Conservation (phyloP, 2,888 invertebrate species). For the Pollenia labialis region DNA sequence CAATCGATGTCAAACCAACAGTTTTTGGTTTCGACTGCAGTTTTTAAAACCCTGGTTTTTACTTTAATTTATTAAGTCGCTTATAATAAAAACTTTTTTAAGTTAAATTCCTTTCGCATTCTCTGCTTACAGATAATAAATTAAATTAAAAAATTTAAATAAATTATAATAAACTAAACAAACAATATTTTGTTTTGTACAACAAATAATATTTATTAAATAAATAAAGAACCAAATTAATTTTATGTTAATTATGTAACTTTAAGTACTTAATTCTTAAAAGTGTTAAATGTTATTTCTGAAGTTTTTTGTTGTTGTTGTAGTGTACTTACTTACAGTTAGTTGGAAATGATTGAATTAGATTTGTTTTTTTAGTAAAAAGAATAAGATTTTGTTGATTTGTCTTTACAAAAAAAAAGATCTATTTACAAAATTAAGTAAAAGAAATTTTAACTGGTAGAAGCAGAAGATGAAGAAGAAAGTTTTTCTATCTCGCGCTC, state of each 20-base stretch:
- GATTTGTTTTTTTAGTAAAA: constrained; percentile 10
- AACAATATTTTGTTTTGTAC: not conserved
- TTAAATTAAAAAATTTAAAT: not conserved
- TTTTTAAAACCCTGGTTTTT: no score
- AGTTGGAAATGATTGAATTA: not conserved
- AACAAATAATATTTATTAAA: not conserved
- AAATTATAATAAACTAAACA: not conserved
- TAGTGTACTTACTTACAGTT: constrained; percentile 29
- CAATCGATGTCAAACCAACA: no score
- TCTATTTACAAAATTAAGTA: constrained; percentile 16
- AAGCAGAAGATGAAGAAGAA: not conserved
- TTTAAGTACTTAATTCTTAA: no score
- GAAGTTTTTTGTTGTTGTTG: constrained; percentile 1
- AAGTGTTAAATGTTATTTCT: not conserved
- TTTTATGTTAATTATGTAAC: no score
- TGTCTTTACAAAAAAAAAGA: no score
- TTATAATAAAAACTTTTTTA: no score
- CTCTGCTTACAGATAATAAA: not conserved
- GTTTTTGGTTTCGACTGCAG: no score
- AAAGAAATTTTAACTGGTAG: not conserved
- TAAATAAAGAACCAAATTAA: not conserved
- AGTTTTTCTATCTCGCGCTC: not conserved
- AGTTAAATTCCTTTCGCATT: not conserved
- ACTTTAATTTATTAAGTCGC: no score
- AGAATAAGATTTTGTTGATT: not conserved